A percentile compares a stretch with the other conserved stretches of the same genome.
Conservation (phyloP, 2,888 invertebrate genomes). For the Gortyna flavago region DNA sequence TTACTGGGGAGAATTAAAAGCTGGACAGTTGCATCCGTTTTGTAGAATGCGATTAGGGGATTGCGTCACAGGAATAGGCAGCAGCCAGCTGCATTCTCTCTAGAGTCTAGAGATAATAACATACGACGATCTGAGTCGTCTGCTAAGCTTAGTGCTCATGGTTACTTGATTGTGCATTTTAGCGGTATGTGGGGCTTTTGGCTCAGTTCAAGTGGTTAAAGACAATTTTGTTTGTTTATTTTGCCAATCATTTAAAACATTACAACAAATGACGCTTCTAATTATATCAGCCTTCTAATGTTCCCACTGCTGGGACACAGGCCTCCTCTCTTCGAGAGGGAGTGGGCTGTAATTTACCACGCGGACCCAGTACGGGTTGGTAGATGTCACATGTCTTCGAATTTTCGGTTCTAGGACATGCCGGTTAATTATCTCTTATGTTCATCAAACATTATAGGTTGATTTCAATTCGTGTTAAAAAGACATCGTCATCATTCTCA, state of each 20-base stretch:
- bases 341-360: no score
- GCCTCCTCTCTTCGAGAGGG: no score
- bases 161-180: conserved; percentile 3
- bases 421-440: no score
- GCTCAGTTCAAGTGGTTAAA: no score
- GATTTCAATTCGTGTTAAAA: neutral
- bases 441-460: neutral
- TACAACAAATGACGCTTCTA: neutral
- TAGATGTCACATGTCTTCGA: no score
- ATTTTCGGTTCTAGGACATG: no score
- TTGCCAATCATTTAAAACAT: no score
- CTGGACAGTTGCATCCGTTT: neutral
- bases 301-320: no score
- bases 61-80: neutral
- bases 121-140: no score
- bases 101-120: neutral
- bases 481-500: neutral
- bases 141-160: neutral
- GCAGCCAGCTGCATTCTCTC: neutral
- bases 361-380: no score
- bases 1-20: neutral
- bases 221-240: neutral
- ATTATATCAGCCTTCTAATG: no score
- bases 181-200: neutral
- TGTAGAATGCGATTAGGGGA: conserved; percentile 1